phyloP scores from a whole-genome alignment of 92 coral and sea anemone genomes.

The Epizoanthus ramosus region DNA sequence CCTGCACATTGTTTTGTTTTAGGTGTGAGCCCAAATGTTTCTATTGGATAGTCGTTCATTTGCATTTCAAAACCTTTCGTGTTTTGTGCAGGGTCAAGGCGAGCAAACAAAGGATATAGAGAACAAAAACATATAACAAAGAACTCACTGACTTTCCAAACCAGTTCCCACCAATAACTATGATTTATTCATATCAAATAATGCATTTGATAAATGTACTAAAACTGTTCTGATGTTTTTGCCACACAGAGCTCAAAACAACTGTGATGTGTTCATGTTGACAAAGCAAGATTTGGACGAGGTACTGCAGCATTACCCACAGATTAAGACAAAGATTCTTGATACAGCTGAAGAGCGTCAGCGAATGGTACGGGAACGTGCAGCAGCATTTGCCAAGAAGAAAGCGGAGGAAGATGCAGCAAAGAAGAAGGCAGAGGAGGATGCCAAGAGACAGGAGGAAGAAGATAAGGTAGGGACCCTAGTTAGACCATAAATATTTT shows the following conservation, averaged over 20 bases:
- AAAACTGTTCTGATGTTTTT: neutral
- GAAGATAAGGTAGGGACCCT: slow-evolving; percentile 48
- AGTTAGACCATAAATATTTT: too few species aligned
- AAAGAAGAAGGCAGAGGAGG: slow-evolving; percentile 72
- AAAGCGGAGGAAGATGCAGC: slow-evolving; percentile 77
- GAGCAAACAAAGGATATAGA: too few species aligned
- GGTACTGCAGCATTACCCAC: slow-evolving; percentile 85
- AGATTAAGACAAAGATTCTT: slow-evolving; percentile 74
- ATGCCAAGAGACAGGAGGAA: slow-evolving; percentile 51
- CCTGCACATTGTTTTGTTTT: too few species aligned
- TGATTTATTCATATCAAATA: too few species aligned
- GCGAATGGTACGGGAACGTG: slow-evolving; percentile 77
- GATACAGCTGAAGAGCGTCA: slow-evolving; percentile 88
- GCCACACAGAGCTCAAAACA: slow-evolving; percentile 64
- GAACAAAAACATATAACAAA: too few species aligned
- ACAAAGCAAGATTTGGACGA: slow-evolving; percentile 83
- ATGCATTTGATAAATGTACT: too few species aligned
- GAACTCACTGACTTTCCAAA: too few species aligned
- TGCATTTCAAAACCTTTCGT: too few species aligned
- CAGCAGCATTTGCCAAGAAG: slow-evolving; percentile 79
- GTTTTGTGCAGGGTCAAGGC: too few species aligned
- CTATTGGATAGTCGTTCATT: too few species aligned
- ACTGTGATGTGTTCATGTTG: slow-evolving; percentile 80
- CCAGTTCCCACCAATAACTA: too few species aligned
- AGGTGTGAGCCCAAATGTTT: too few species aligned